Evolutionary conservation across 2,888 invertebrate genomes (phyloP).

Genomic region (Sphecodes monilicornis): DNA sequence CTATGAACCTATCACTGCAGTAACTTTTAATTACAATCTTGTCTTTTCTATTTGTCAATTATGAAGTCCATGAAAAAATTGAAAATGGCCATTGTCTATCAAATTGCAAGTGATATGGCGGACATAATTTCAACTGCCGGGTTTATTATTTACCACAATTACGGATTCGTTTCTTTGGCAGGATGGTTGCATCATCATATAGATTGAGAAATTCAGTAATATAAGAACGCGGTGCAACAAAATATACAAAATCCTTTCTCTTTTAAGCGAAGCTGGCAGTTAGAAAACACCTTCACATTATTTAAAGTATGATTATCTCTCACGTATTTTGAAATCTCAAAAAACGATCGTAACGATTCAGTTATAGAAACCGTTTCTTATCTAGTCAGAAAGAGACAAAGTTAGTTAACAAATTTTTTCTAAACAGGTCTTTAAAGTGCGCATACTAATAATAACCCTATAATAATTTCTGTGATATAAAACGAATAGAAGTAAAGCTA

Average conservation of each 20-base stretch:
- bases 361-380: no score
- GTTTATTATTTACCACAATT: constrained; percentile 9
- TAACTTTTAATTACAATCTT: no score
- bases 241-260: not conserved
- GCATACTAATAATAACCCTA: no score
- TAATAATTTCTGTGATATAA: not conserved
- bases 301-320: not conserved
- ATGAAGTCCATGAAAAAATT: not conserved
- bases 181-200: constrained; percentile 8
- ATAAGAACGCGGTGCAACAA: constrained; percentile 2
- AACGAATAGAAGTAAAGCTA: not conserved
- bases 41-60: not conserved
- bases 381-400: not conserved
- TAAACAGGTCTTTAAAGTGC: no score
- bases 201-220: constrained; percentile 18
- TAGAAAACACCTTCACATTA: not conserved
- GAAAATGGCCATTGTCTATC: not conserved
- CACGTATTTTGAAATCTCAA: no score
- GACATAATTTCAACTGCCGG: not conserved
- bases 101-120: not conserved
- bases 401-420: not conserved
- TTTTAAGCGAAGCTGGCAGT: not conserved
- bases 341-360: no score
- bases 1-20: no score
- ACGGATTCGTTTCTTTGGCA: not conserved